phyloP scores from a whole-genome alignment of 2,113 vertebrate species.

The Psephotus haematonotus region DNA sequence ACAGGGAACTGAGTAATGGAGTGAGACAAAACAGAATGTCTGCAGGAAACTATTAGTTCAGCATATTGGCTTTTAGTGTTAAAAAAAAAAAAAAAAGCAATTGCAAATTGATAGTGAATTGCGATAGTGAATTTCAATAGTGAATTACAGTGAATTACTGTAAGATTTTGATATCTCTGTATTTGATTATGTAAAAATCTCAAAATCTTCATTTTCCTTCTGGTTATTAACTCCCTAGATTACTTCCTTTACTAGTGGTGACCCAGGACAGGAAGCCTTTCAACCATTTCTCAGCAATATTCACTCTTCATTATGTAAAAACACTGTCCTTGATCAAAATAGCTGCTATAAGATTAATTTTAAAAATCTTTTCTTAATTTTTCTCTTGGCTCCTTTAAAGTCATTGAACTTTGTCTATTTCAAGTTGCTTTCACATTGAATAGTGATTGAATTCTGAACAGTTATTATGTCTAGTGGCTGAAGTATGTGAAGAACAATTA shows the following conservation, averaged over 20 bases:
- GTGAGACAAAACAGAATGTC: background rate
- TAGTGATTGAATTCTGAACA: background rate
- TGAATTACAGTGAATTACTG: background rate
- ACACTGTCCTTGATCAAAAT: background rate
- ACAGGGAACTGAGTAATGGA: background rate
- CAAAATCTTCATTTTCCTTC: background rate
- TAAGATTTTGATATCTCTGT: background rate
- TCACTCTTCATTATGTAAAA: background rate
- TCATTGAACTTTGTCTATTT: background rate
- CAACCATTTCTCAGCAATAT: background rate
- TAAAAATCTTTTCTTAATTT: background rate
- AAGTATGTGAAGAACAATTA: background rate
- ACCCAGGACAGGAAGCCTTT: background rate
- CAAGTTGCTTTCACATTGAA: background rate
- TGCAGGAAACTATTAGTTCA: background rate
- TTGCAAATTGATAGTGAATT: background rate
- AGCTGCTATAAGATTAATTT: background rate
- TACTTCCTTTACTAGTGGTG: background rate
- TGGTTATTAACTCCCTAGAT: background rate
- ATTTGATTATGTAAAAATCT: background rate
- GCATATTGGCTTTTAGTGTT: background rate
- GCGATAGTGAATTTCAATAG: background rate
- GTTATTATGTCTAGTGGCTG: background rate
- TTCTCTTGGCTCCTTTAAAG: background rate
- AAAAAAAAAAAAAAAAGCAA: background rate